Base-by-base conservation (phyloP, 2,888 invertebrate genomes). In the Ectemnius cavifrons region DNA sequence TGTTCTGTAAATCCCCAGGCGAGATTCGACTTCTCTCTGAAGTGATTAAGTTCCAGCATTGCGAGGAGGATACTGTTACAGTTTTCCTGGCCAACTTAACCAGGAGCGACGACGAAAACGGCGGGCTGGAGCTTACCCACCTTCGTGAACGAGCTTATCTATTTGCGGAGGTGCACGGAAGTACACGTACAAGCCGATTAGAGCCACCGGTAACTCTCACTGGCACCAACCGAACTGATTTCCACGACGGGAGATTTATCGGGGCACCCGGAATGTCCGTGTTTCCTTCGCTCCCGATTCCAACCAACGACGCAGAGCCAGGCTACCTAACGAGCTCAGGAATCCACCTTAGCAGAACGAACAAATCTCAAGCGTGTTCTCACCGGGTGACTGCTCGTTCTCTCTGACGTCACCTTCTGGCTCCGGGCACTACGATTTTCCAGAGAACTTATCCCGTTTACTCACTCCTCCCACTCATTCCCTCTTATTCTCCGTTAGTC, bases 151-250 rank as follows among this genome's bases (percentile, higher is more conserved):
- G 75, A 78, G 79, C 80, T 85, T 84, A 82, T 80, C 81, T 80
- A 79, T 80, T 80, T 82, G 80, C 72, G 59, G 71, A 63, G 67
- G 63, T 65, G 69, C 73, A 52, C 67, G 71, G 67, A 81, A 72
- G 77, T 79, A 78, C 79, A 80, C 79, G 78, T 80, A 78, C 78
- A 83, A 78, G 81, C 81, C 86, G 86, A 86, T 87, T 86, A 85
- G 37, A 82, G 85, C 80, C 82, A 71, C 83, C 75, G 71, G 59
- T 64, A 72, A 67, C 67, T 69, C 66, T 49, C 23, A 13, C 46
- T 28, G 23, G 56, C 61, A 46, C 27, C 62, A 64, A 45, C 60
- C 52, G 23, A 71, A 75, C 71, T 70, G 77, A 74, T 77, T 76
- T 79, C 71, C 73, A 69, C 69, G 63, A 63, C 37, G 37, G 37